phyloP scores from a whole-genome alignment of 1,140 invertebrate species.

The Habropoda laboriosa region DNA sequence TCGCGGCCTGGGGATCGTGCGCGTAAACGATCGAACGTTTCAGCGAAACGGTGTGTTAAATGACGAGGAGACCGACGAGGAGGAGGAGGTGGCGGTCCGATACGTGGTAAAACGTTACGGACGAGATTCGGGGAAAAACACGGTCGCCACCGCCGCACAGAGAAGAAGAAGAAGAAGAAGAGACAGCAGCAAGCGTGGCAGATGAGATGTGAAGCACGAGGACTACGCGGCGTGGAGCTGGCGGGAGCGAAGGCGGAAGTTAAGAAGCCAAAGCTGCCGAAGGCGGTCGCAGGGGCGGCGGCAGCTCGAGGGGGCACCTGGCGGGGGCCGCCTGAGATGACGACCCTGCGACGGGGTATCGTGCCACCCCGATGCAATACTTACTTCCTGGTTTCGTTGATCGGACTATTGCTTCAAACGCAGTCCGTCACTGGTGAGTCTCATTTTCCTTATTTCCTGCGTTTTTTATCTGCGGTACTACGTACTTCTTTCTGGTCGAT shows the following conservation, averaged over 20 bases:
- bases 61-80: slow-evolving; percentile 15
- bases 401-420: slow-evolving; percentile 69
- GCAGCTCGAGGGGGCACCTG: slow-evolving; percentile 61
- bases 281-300: slow-evolving; percentile 43
- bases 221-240: slow-evolving; percentile 45
- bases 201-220: slow-evolving; percentile 74
- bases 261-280: slow-evolving; percentile 34
- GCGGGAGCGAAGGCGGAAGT: slow-evolving; percentile 57
- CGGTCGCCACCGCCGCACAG: background rate
- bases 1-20: background rate
- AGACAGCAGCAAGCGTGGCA: slow-evolving; percentile 51
- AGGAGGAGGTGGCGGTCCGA: slow-evolving; percentile 8
- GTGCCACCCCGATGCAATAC: slow-evolving; percentile 69
- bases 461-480: too few species aligned
- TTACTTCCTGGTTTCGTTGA: slow-evolving; percentile 67
- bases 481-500: too few species aligned
- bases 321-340: slow-evolving; percentile 77
- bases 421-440: slow-evolving; percentile 71
- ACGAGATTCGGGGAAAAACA: background rate
- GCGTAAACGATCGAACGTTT: slow-evolving; percentile 41
- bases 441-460: background rate
- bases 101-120: slow-evolving; percentile 17
- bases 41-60: slow-evolving; percentile 31
- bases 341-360: slow-evolving; percentile 74
- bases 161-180: background rate